Percentiles rank a stretch among this genome's conserved stretches.
These are phyloP conservation scores for Aleiodes sp. DNA, from an alignment of 1,140 invertebrate species.

Conservation along the genomic window DNA sequence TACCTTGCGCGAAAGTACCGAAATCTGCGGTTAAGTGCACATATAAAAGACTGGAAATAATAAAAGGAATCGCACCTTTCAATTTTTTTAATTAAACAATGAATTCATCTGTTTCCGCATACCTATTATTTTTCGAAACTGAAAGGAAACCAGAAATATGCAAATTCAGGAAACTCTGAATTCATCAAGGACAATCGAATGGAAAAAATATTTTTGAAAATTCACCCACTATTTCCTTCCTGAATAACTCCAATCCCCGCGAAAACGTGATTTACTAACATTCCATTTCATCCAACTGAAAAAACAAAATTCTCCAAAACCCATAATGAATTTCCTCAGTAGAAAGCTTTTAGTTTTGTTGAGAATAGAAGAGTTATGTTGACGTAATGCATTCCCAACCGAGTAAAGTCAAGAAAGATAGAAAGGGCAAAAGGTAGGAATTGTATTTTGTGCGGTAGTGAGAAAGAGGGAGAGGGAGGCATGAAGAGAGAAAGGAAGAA, in stretches of 20 bases:
- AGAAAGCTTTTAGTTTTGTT: not conserved
- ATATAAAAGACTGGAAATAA: not conserved
- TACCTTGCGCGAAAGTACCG: not conserved
- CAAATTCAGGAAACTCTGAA: no score
- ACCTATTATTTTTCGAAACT: no score
- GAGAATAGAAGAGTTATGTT: slow-evolving; percentile 29
- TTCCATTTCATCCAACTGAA: no score
- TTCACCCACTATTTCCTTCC: not conserved
- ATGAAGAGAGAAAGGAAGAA: no score
- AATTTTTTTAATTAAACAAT: no score
- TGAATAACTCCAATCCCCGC: not conserved
- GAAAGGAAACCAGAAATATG: no score
- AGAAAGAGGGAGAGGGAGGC: not conserved
- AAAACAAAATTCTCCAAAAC: not conserved
- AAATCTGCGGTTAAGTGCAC: not conserved
- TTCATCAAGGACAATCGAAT: no score
- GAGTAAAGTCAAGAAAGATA: no score
- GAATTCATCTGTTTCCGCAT: no score
- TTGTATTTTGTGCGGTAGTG: not conserved
- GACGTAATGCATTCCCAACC: slow-evolving; percentile 32
- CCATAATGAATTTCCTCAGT: not conserved
- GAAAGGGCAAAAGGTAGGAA: not conserved
- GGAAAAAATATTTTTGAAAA: no score
- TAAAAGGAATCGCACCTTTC: no score
- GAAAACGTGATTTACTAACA: not conserved